These are phyloP conservation scores for Onychomys torridus DNA, from an alignment of 2,797 vertebrate genomes.

Conservation along the genomic window DNA sequence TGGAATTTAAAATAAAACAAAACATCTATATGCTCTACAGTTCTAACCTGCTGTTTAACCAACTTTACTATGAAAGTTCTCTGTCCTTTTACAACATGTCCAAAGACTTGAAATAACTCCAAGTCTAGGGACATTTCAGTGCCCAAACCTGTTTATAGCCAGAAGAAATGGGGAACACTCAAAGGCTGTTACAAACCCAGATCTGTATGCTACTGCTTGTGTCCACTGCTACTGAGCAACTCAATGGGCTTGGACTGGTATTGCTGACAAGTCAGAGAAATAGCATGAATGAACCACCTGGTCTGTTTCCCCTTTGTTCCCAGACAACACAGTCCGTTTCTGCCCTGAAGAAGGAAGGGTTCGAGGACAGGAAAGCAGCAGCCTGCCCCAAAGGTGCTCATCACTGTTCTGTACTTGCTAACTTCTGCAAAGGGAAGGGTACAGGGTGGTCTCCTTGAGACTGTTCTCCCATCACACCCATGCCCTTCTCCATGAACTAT, in stretches of 20 bases:
- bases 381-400: conserved; percentile 62
- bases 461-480: neutral
- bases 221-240: conserved; percentile 65
- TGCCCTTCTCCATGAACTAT: neutral
- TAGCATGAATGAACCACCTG: conserved; percentile 59
- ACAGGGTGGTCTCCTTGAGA: neutral
- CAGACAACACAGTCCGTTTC: conserved; percentile 17
- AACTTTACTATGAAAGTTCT: conserved; percentile 58
- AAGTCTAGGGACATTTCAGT: neutral
- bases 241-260: conserved; percentile 66
- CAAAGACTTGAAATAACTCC: conserved; percentile 64
- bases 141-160: neutral
- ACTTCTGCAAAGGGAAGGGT: conserved; percentile 71
- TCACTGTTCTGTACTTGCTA: conserved; percentile 59
- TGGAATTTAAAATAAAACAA: conserved; percentile 57
- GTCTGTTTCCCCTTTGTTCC: conserved; percentile 9
- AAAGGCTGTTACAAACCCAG: conserved; percentile 66
- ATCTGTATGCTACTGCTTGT: conserved; percentile 59
- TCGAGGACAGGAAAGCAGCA: conserved; percentile 5
- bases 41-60: conserved; percentile 60
- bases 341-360: neutral
- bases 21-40: conserved; percentile 8
- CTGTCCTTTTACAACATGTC: conserved; percentile 60
- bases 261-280: conserved; percentile 71
- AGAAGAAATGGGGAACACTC: conserved; percentile 41